Evolutionary conservation across 2,113 vertebrate genomes (phyloP).

Genomic region (Grammomys dolichurus): DNA sequence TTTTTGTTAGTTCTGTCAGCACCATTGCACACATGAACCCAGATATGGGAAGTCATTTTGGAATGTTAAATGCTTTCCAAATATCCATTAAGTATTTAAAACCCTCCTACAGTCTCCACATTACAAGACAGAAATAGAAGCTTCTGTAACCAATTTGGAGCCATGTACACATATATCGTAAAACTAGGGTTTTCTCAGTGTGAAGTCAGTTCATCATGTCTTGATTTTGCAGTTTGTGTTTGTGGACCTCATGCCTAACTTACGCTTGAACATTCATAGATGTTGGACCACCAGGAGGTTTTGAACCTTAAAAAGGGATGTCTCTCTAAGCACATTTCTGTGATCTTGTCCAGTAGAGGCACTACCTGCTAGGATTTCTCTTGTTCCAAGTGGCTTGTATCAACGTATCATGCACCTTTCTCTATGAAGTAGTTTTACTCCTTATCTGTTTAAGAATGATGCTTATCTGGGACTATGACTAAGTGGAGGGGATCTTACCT

Average conservation of each 20-base stretch:
- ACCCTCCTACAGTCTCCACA: neutral
- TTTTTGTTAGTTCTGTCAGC: neutral
- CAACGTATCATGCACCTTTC: too few species aligned
- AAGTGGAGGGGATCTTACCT: neutral
- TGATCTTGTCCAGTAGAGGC: neutral
- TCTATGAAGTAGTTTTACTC: too few species aligned
- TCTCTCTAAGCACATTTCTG: neutral
- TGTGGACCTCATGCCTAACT: neutral
- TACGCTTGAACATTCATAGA: neutral
- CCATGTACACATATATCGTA: neutral
- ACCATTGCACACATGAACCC: neutral
- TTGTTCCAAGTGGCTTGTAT: too few species aligned
- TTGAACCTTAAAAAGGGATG: neutral
- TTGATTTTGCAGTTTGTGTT: neutral
- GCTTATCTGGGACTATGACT: neutral
- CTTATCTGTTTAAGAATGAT: too few species aligned
- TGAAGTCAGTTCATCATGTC: neutral
- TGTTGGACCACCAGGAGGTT: too few species aligned
- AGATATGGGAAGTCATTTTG: neutral
- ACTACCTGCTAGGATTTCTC: neutral
- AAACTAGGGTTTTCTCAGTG: neutral
- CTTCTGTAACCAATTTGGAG: neutral
- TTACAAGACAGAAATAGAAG: neutral
- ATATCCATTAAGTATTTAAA: neutral
- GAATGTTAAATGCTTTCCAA: neutral